Conservation (phyloP, 2,888 invertebrate genomes). For the Harpalus rubripes region DNA sequence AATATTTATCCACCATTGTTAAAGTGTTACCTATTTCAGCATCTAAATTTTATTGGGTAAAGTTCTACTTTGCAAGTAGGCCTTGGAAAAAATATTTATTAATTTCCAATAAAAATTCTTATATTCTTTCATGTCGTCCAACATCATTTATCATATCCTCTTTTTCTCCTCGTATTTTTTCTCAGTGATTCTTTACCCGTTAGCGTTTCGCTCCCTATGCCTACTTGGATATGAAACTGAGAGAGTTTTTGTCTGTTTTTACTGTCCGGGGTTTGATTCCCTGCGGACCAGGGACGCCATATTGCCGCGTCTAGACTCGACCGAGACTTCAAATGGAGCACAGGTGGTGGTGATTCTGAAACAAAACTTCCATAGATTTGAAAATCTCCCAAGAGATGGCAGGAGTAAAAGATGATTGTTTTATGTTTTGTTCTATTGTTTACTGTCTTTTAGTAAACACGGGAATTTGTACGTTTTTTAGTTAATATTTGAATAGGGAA, state of each 20-base stretch:
- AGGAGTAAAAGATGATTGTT: conserved; percentile 35
- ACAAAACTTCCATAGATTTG: conserved; percentile 44
- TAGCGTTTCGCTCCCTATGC: conserved; percentile 12
- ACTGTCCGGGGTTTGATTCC: conserved; percentile 20
- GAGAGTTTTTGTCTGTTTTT: conserved; percentile 52
- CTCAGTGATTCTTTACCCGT: conserved; percentile 46
- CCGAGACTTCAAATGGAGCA: conserved; percentile 34
- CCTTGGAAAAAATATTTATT: not conserved
- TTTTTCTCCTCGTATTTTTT: not conserved
- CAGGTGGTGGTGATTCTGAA: conserved; percentile 59
- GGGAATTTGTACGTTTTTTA: too few species aligned
- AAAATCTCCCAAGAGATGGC: conserved; percentile 26
- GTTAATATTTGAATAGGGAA: too few species aligned
- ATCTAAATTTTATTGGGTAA: too few species aligned
- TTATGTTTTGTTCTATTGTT: conserved; percentile 29
- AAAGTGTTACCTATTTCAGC: too few species aligned
- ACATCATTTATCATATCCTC: conserved; percentile 1
- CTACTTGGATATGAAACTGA: conserved; percentile 32
- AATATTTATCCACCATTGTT: too few species aligned
- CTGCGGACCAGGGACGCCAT: conserved; percentile 30
- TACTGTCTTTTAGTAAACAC: conserved; percentile 6
- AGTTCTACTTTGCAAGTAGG: too few species aligned
- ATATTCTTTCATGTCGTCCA: not conserved
- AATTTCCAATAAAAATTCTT: not conserved
- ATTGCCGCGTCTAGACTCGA: conserved; percentile 53